Conservation (phyloP, 2,113 vertebrate genomes). For the Corynorhinus townsendii region DNA sequence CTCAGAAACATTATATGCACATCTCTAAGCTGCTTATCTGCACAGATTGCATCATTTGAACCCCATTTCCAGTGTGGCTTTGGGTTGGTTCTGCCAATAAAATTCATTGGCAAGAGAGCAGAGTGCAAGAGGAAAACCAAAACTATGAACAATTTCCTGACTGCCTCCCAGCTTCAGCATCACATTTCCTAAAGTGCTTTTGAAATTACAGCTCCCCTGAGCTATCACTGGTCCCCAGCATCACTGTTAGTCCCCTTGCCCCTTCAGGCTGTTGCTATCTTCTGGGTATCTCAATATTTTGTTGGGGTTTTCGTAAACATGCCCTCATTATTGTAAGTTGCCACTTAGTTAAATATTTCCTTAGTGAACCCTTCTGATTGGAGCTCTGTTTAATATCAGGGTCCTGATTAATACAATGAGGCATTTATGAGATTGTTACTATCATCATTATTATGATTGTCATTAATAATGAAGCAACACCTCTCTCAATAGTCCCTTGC, state of each 20-base stretch:
- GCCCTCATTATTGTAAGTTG: not conserved
- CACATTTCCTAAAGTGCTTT: not conserved
- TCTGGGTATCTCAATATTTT: not conserved
- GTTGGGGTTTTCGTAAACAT: not conserved
- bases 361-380: not conserved
- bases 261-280: not conserved
- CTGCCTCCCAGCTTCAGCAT: not conserved
- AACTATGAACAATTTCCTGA: not conserved
- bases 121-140: not conserved
- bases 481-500: not conserved
- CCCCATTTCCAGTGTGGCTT: not conserved
- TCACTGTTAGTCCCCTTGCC: not conserved
- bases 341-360: not conserved
- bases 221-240: no score
- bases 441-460: not conserved
- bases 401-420: not conserved
- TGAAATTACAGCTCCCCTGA: not conserved
- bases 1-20: not conserved
- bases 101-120: not conserved
- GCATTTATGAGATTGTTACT: not conserved
- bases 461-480: not conserved
- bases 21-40: not conserved
- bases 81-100: not conserved
- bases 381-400: not conserved
- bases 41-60: not conserved